phyloP scores from a whole-genome alignment of 1,140 invertebrate species.

The Drosophila lowei region DNA sequence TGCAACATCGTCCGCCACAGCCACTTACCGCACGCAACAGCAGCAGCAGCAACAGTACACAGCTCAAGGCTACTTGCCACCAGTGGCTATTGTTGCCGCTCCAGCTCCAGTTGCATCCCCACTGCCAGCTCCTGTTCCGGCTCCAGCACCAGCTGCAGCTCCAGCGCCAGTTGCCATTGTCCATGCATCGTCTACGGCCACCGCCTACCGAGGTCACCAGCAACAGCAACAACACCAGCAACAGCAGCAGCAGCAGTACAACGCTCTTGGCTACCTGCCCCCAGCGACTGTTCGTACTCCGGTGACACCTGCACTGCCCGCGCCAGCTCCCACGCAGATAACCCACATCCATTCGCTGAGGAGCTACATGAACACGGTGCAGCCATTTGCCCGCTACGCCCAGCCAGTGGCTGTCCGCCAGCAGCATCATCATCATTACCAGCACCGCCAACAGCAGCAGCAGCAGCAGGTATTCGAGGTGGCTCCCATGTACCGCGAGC shows the following conservation, averaged over 20 bases:
- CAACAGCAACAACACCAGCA: slow-evolving; percentile 8
- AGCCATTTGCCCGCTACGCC: slow-evolving; percentile 67
- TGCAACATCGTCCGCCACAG: background rate
- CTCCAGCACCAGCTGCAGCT: background rate
- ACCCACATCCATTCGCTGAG: slow-evolving; percentile 65
- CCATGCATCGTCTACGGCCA: no score
- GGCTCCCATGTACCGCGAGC: slow-evolving; percentile 73
- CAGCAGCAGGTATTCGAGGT: slow-evolving; percentile 49
- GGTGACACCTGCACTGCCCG: slow-evolving; percentile 12
- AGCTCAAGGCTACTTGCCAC: slow-evolving; percentile 12
- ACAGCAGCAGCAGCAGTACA: slow-evolving; percentile 24
- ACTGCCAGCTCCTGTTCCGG: background rate
- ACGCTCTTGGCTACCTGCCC: slow-evolving; percentile 33
- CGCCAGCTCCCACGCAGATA: slow-evolving; percentile 50
- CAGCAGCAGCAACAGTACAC: no score
- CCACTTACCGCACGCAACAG: no score
- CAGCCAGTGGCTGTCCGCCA: slow-evolving; percentile 43
- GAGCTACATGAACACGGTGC: slow-evolving; percentile 74
- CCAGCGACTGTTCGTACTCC: slow-evolving; percentile 6
- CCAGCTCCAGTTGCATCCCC: background rate
- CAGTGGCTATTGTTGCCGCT: slow-evolving; percentile 1
- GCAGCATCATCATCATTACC: slow-evolving; percentile 27
- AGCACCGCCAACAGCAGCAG: slow-evolving; percentile 22
- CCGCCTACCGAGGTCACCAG: no score
- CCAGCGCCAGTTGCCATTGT: background rate